Base-by-base conservation (phyloP, 2,888 invertebrate genomes). In the Nysson spinosus region DNA sequence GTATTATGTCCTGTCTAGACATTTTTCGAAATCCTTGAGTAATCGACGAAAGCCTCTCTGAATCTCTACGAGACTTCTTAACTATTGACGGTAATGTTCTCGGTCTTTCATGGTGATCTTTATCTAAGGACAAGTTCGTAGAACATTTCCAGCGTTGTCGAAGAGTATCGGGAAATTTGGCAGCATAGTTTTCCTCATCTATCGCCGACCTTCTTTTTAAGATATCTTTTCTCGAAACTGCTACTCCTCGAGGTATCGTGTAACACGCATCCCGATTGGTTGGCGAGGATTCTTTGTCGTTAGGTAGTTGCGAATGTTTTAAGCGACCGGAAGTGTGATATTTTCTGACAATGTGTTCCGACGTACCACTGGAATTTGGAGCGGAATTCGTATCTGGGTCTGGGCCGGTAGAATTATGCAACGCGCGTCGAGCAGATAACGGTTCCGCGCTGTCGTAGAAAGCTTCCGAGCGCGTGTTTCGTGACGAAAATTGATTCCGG, bases 1-100 rank as follows among this genome's bases (percentile, higher is more conserved):
- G 80, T 3, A 86, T 51, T 37, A 86, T 86, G 14, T 85, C 83
- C 52, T 85, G 83, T 1, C 86, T 68, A 0, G 86, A 86, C 37
- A 86, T 68, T 11, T 62, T 73, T 51, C 77, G 64, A 55, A 69
- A 6, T 17, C 61, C 60, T 65, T 62, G 62, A 40, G 56, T 17
- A 44, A 62, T 4, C 3, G 62, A 49, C 3, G 61, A 9, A 6
- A 60, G 28, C 6, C 69, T 70, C 9, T 49, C 56, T 5, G 52
- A 39, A 20, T 70, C 77, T 47, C 39, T 71, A 26, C 46, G 28
- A 46, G 73, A 63, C 40, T 66, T 75, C 11, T 63, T 79, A 1
- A 75, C 75, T 4, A 78, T 52, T 6, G 82, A 79, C 1, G 85
- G 85, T 39, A 86, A 26, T 0, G 85, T 85, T 19, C 52, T 79